phyloP scores from a whole-genome alignment of 1,140 invertebrate genomes.

The Drosophila kohkoa region DNA sequence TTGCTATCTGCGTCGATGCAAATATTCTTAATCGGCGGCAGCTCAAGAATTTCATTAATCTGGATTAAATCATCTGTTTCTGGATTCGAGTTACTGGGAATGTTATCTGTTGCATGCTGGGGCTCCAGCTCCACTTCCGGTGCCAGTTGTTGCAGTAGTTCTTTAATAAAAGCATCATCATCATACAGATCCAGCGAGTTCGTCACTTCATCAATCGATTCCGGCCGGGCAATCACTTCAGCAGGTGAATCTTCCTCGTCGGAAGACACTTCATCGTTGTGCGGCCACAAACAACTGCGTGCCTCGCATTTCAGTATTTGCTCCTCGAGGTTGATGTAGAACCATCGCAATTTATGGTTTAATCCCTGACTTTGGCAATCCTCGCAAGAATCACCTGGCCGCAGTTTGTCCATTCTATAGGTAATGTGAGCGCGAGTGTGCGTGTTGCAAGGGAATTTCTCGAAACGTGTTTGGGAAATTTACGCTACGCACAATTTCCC shows the following conservation, averaged over 20 bases:
- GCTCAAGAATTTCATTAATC: background rate
- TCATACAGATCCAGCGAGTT: conserved; percentile 9
- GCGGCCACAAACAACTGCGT: conserved; percentile 69
- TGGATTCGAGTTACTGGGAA: background rate
- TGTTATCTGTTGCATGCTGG: no score
- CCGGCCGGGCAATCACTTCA: background rate
- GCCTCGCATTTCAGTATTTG: conserved; percentile 78
- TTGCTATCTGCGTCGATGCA: background rate
- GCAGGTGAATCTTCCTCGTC: conserved; percentile 37
- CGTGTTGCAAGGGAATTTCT: conserved; percentile 20
- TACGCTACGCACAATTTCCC: conserved; percentile 21
- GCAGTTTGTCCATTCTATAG: conserved; percentile 52
- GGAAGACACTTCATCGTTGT: conserved; percentile 66
- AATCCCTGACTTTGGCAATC: conserved; percentile 61
- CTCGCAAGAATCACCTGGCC: conserved; percentile 59
- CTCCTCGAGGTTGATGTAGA: conserved; percentile 71
- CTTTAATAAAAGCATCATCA: conserved; percentile 56
- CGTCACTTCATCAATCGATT: no score
- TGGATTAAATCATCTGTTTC: background rate
- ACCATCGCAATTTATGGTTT: conserved; percentile 59
- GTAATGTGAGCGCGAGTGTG: conserved; percentile 6
- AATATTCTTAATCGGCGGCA: background rate
- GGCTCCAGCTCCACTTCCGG: background rate
- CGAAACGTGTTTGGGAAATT: conserved; percentile 44
- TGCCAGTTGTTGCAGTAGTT: conserved; percentile 45